Conservation (phyloP, 2,888 invertebrate genomes). For the Anoplius nigerrimus region DNA sequence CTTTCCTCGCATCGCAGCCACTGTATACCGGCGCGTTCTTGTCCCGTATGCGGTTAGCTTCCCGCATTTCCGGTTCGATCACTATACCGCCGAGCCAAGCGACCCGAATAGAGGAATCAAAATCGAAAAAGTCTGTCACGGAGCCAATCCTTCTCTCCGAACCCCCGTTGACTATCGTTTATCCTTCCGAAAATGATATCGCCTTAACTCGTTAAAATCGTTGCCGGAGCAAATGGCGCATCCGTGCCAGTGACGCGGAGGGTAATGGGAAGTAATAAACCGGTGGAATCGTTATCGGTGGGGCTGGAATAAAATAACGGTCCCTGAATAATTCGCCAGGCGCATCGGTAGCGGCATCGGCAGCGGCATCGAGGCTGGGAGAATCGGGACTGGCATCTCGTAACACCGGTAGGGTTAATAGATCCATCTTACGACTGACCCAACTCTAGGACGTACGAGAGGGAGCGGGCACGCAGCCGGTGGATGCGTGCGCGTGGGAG, state of each 20-base stretch:
- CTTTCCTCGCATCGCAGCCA: slow-evolving; percentile 9
- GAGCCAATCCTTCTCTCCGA: not conserved
- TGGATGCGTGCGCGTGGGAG: slow-evolving; percentile 5
- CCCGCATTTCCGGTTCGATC: slow-evolving; percentile 48
- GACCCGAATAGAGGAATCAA: slow-evolving; percentile 46
- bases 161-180: no score
- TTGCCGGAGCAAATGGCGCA: no score
- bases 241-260: no score
- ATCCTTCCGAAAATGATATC: no score
- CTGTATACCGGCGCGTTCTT: slow-evolving; percentile 24
- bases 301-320: no score
- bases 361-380: no score
- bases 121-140: not conserved
- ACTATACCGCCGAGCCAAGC: slow-evolving; percentile 34
- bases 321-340: not conserved
- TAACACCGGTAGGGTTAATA: slow-evolving; percentile 40
- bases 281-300: no score
- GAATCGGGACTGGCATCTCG: slow-evolving; percentile 4
- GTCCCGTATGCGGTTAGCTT: slow-evolving; percentile 35
- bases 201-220: no score
- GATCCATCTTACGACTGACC: slow-evolving; percentile 43
- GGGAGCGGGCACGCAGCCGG: slow-evolving; percentile 25
- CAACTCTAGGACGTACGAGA: slow-evolving; percentile 39
- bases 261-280: no score
- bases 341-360: not conserved